These are phyloP conservation scores for Mionectes macconnelli DNA, from an alignment of 2,113 vertebrate genomes.

Conservation along the genomic window DNA sequence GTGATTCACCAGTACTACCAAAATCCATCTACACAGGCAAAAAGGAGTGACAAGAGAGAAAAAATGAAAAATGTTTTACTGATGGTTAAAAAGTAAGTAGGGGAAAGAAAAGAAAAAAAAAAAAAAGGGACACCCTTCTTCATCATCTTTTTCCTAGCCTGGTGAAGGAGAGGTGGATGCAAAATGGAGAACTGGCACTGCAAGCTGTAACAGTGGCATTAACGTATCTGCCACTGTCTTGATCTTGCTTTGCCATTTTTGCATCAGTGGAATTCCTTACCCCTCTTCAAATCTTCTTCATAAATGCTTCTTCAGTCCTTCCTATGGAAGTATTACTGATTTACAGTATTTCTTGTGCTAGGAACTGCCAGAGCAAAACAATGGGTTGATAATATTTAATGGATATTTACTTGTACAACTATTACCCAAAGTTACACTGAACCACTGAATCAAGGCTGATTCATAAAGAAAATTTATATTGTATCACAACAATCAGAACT, in stretches of 20 bases:
- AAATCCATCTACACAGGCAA: background rate
- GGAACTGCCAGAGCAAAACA: background rate
- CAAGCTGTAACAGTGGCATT: background rate
- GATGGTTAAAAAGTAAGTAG: background rate
- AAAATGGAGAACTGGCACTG: background rate
- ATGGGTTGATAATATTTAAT: background rate
- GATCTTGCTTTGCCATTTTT: background rate
- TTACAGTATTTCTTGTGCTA: background rate
- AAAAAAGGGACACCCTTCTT: background rate
- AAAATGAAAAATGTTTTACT: background rate
- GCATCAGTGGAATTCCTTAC: background rate
- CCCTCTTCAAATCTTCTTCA: background rate
- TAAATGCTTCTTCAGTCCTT: background rate
- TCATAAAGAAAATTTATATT: background rate
- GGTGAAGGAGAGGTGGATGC: background rate
- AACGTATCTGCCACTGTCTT: background rate
- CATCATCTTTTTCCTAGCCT: background rate
- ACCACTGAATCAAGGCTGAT: background rate
- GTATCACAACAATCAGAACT: background rate
- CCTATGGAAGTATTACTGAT: background rate
- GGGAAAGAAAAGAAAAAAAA: background rate
- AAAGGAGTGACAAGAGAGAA: background rate
- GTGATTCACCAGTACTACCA: background rate
- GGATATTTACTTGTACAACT: background rate
- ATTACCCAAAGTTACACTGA: background rate